phyloP scores from a whole-genome alignment of 2,113 vertebrate species.

The Turdus rufiventris region DNA sequence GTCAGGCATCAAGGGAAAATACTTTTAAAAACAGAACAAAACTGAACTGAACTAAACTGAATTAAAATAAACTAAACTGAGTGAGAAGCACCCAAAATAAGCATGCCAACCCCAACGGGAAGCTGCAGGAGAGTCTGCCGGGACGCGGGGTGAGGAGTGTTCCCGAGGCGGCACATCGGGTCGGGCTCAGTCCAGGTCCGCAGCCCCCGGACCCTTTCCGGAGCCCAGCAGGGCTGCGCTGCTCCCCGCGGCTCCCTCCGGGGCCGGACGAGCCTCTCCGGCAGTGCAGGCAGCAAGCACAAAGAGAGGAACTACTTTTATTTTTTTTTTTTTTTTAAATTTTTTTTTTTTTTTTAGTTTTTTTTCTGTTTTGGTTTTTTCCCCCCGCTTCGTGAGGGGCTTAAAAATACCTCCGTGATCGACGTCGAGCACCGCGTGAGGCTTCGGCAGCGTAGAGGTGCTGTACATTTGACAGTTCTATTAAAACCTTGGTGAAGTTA shows the following conservation, averaged over 20 bases:
- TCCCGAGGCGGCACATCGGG: rapidly evolving
- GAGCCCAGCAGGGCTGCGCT: not conserved
- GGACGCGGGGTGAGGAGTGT: not conserved
- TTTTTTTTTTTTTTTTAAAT: not conserved
- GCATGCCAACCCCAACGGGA: not conserved
- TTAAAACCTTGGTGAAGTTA: not conserved
- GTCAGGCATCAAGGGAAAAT: not conserved
- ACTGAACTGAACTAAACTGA: not conserved
- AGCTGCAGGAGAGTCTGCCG: not conserved
- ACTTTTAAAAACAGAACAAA: too few relatives aligned
- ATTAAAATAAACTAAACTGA: not conserved
- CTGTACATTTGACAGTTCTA: not conserved
- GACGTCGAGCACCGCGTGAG: rapidly evolving
- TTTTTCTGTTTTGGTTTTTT: not conserved
- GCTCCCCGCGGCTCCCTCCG: rapidly evolving
- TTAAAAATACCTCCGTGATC: not conserved
- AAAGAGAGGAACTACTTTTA: not conserved
- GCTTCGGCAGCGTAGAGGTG: not conserved
- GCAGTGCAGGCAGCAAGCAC: not conserved
- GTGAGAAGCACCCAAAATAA: not conserved
- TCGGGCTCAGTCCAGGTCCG: rapidly evolving
- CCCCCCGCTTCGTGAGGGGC: rapidly evolving
- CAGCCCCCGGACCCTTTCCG: rapidly evolving
- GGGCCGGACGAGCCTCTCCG: rapidly evolving
- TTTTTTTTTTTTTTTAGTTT: not conserved